Percentiles rank a stretch among this genome's conserved stretches.
phyloP scores from a whole-genome alignment of 2,113 vertebrate genomes.

The Antechinus flavipes region DNA sequence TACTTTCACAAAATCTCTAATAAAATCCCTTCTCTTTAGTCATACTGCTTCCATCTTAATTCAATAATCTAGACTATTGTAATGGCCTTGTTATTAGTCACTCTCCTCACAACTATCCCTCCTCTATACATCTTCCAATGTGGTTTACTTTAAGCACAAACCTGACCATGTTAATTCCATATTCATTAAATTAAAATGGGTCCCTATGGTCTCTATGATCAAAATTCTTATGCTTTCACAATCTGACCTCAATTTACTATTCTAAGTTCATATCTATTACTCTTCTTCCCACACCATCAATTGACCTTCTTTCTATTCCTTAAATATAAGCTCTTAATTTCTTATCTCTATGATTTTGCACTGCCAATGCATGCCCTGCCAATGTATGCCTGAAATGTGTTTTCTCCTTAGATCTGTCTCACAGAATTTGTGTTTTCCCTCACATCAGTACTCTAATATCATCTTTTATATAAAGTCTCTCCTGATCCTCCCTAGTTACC shows the following conservation, averaged over 20 bases:
- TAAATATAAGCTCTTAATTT: neutral
- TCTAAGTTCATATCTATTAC: neutral
- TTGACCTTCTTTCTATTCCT: neutral
- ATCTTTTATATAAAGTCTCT: neutral
- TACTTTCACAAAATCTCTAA: neutral
- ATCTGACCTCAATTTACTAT: neutral
- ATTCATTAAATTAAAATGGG: neutral
- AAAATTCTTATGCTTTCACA: neutral
- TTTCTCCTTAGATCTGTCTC: neutral
- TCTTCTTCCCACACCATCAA: neutral
- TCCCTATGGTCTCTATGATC: neutral
- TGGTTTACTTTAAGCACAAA: neutral
- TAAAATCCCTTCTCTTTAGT: neutral
- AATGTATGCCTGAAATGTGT: neutral
- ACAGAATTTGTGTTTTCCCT: neutral
- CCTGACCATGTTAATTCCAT: neutral
- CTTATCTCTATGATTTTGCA: neutral
- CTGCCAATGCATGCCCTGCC: neutral
- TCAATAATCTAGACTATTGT: neutral
- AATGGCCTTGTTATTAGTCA: neutral
- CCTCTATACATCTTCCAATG: too few species aligned
- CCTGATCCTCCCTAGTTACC: neutral
- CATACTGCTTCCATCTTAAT: neutral
- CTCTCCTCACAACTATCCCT: neutral
- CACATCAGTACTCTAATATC: neutral